Evolutionary conservation across 2,888 invertebrate genomes (phyloP).

Genomic region (Halocaridina rubra): DNA sequence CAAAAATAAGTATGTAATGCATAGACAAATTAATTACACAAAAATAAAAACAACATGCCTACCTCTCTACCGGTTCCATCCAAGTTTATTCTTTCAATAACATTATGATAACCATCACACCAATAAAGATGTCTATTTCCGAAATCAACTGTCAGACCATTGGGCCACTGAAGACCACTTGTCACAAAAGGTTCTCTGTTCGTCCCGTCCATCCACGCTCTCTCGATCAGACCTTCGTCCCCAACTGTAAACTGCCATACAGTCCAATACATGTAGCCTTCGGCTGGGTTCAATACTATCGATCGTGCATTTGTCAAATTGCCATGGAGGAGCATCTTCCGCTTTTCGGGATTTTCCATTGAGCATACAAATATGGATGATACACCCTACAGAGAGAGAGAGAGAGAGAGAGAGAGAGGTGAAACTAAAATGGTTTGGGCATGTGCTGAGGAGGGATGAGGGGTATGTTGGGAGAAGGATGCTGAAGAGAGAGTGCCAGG

Average conservation of each 20-base stretch:
- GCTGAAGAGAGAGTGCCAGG: no score
- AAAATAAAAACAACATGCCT: no score
- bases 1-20: no score
- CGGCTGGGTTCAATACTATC: conserved; percentile 77
- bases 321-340: conserved; percentile 74
- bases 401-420: no score
- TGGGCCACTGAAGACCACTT: conserved; percentile 77
- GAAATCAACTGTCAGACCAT: conserved; percentile 82
- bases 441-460: no score
- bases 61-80: conserved; percentile 72
- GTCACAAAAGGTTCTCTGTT: conserved; percentile 73
- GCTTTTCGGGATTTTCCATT: conserved; percentile 73
- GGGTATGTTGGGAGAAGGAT: no score
- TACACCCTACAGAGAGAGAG: conserved; percentile 72
- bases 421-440: no score
- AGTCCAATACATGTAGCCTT: conserved; percentile 83
- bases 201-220: conserved; percentile 81
- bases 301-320: conserved; percentile 75
- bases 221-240: conserved; percentile 74
- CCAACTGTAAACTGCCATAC: conserved; percentile 72
- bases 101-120: conserved; percentile 75
- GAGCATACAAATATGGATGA: conserved; percentile 78
- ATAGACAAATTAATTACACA: no score
- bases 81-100: conserved; percentile 71
- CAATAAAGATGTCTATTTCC: conserved; percentile 80